A percentile compares a stretch with the other conserved stretches of the same genome.
phyloP scores from a whole-genome alignment of 1,140 invertebrate species.

The Pogonomyrmex barbatus region DNA sequence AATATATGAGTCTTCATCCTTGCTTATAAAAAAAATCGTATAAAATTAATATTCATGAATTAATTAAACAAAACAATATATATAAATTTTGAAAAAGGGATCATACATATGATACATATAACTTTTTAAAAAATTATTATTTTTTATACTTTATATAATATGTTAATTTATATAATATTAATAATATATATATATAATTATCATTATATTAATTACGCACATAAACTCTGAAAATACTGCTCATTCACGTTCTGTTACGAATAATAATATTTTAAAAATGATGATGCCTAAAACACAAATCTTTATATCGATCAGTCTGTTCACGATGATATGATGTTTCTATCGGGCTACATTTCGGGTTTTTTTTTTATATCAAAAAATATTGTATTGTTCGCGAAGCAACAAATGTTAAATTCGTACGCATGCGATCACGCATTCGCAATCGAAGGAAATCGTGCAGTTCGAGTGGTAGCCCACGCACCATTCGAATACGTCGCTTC shows the following conservation, averaged over 20 bases:
- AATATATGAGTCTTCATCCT: neutral
- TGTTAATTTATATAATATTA: no score
- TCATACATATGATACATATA: neutral
- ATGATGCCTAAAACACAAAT: neutral
- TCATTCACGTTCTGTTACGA: neutral
- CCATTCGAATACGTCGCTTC: slow-evolving; percentile 36
- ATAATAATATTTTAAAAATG: slow-evolving; percentile 1
- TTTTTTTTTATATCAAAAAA: neutral
- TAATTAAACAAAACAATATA: neutral
- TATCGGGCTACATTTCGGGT: neutral
- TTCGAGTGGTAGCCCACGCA: slow-evolving; percentile 57
- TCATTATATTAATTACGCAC: neutral
- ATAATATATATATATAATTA: neutral
- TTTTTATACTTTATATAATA: neutral
- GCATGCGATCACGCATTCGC: slow-evolving; percentile 52
- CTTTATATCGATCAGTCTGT: neutral
- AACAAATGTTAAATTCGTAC: slow-evolving; percentile 55
- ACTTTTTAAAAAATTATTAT: neutral
- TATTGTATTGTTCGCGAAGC: neutral
- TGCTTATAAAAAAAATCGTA: neutral
- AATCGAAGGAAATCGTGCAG: slow-evolving; percentile 51
- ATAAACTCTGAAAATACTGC: neutral
- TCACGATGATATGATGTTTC: neutral
- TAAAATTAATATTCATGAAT: neutral
- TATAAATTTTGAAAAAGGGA: slow-evolving; percentile 8